A percentile compares a stretch with the other conserved stretches of the same genome.
Evolutionary conservation across 2,113 vertebrate genomes (phyloP).

Genomic region (Actinemys pallida): DNA sequence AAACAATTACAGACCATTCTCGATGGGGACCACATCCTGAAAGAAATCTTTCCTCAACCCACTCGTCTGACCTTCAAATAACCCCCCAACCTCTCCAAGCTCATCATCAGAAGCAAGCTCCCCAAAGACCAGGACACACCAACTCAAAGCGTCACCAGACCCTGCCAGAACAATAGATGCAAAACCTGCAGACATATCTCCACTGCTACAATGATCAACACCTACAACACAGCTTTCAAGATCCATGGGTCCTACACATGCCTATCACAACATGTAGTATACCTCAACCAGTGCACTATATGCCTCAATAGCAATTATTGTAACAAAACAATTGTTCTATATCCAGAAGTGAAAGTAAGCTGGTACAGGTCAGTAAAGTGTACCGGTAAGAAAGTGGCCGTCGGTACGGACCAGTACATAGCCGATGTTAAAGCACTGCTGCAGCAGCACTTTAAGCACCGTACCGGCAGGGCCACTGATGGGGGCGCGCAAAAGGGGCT

Average conservation of each 20-base stretch:
- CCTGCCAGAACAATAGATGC: too few relatives aligned
- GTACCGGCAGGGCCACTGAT: too few relatives aligned
- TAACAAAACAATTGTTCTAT: background rate
- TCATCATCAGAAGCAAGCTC: background rate
- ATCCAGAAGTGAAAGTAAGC: too few relatives aligned
- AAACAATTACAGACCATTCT: background rate
- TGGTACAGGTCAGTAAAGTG: too few relatives aligned
- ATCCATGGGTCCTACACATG: background rate
- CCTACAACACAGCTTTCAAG: background rate
- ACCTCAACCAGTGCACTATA: too few relatives aligned
- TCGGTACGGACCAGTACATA: too few relatives aligned
- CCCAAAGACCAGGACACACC: background rate
- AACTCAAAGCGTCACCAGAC: too few relatives aligned
- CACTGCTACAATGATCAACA: background rate
- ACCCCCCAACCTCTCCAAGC: background rate
- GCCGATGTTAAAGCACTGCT: too few relatives aligned
- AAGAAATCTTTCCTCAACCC: background rate
- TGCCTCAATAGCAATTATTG: background rate
- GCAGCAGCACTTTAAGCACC: too few relatives aligned
- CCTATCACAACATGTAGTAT: background rate
- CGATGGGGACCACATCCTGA: background rate
- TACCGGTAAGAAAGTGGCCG: too few relatives aligned
- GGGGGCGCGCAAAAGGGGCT: too few relatives aligned
- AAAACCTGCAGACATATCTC: background rate
- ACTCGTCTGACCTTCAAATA: background rate